Base-by-base conservation (phyloP, 2,888 invertebrate genomes). In the Anticlea derivata region DNA sequence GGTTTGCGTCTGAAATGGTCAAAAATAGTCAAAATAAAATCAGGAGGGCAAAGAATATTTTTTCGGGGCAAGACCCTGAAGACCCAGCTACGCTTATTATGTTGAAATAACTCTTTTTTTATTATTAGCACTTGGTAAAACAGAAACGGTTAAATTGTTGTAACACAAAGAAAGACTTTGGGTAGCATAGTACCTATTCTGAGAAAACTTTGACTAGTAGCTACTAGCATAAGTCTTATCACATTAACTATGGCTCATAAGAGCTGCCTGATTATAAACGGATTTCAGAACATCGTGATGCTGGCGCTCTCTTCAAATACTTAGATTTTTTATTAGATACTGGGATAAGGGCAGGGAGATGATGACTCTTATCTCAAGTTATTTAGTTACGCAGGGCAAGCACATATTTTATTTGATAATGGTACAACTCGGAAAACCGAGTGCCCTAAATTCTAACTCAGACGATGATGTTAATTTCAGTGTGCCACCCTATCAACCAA, bases 31-130 rank as follows among this genome's bases (percentile, higher is more conserved):
- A 68, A 68, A 70, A 68, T 67, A 73, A 64, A 68, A 65, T 51
- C 46, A 60, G 58, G 53, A 55, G 54, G 50, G 55, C 60, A 33
- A 26, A 38, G 48, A 52, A 60, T 57, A 11, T 37, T 37, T 58
- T 53, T 29, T 13, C 5, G 58, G 62, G 63, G 60, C 55, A 45
- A 58, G 53, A 57, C 59, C 57, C 44, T 62, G 54, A 45, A 58
- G 53, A 57, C 59, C 57, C 44, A 63, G 54, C 58, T 73, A 60
- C 23, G 22, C 23, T 45, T 30, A 69, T 67, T 65, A 64, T 63
- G 56, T 57, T 60, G 58, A 58, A 58, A 63, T 60, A 69, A 67
- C 57, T 67, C 56, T 63, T 70, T 63, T 70, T 66, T 70, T 66
- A 66, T 67, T 68, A 62, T 59, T 63, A 59, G 59, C 59, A 51